These are phyloP conservation scores for Plecotus auritus DNA, from an alignment of 2,113 vertebrate species.

Conservation along the genomic window DNA sequence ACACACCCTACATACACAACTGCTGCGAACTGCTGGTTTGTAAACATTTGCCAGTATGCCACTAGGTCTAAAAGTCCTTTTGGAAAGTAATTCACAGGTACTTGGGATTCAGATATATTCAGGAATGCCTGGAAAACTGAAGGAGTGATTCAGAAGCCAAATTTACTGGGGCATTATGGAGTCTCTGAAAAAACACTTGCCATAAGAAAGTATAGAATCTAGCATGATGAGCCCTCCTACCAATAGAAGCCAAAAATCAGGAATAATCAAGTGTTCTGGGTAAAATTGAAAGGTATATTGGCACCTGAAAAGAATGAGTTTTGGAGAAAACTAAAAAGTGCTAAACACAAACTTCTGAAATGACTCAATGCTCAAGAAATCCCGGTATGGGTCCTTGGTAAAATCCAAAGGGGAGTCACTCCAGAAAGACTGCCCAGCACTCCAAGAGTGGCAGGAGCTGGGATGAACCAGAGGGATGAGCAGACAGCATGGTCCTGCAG, in stretches of 20 bases:
- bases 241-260: not conserved
- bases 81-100: not conserved
- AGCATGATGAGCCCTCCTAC: not conserved
- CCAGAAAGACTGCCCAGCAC: not conserved
- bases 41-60: not conserved
- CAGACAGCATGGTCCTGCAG: too few species aligned
- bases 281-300: conserved; percentile 7
- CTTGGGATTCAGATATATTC: not conserved
- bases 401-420: not conserved
- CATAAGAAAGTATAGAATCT: not conserved
- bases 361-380: not conserved
- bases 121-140: not conserved
- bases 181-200: not conserved
- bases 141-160: not conserved
- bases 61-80: not conserved
- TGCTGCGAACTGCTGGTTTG: not conserved
- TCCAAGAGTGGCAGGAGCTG: not conserved
- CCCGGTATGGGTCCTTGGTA: not conserved
- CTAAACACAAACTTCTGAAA: not conserved
- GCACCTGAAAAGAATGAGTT: not conserved
- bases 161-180: not conserved
- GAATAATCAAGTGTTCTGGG: not conserved
- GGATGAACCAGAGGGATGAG: not conserved
- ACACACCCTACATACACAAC: not conserved
- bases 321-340: not conserved